Evolutionary conservation across 2,797 vertebrate genomes (phyloP).

Genomic region (Halcyon smyrnensis): DNA sequence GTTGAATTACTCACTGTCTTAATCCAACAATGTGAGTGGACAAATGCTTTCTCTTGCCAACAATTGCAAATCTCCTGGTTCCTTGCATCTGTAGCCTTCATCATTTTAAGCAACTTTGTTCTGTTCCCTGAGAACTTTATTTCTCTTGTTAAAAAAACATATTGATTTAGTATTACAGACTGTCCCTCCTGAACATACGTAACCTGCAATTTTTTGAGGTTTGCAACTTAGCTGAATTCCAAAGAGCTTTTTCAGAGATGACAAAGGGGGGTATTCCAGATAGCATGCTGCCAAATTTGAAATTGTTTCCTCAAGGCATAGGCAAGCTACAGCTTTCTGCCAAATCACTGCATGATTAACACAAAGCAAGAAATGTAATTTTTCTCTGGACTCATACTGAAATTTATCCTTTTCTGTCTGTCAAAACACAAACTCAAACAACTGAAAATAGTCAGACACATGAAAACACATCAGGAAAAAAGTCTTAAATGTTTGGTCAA

Average conservation of each 20-base stretch:
- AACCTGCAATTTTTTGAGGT: not conserved
- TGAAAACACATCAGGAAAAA: not conserved
- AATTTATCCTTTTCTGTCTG: not conserved
- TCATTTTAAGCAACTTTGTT: not conserved
- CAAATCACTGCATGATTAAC: slow-evolving; percentile 4
- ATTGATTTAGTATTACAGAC: not conserved
- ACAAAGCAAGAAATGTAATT: not conserved
- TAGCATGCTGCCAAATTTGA: slow-evolving; percentile 4
- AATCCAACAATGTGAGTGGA: not conserved
- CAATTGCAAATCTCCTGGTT: not conserved
- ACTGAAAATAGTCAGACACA: not conserved
- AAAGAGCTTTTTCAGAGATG: not conserved
- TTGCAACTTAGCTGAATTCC: not conserved
- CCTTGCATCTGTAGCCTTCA: not conserved
- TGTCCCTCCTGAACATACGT: accelerated
- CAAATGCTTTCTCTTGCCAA: not conserved
- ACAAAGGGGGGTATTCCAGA: not conserved
- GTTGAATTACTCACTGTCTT: not conserved
- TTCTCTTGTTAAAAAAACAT: not conserved
- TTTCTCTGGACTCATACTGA: not conserved
- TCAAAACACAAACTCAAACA: not conserved
- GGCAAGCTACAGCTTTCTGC: not conserved
- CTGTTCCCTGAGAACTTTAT: not conserved
- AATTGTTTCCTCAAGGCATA: slow-evolving; percentile 2
- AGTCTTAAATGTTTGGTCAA: not conserved